Conservation (phyloP, 2,888 invertebrate species). For the Willowsia nigromaculata region DNA sequence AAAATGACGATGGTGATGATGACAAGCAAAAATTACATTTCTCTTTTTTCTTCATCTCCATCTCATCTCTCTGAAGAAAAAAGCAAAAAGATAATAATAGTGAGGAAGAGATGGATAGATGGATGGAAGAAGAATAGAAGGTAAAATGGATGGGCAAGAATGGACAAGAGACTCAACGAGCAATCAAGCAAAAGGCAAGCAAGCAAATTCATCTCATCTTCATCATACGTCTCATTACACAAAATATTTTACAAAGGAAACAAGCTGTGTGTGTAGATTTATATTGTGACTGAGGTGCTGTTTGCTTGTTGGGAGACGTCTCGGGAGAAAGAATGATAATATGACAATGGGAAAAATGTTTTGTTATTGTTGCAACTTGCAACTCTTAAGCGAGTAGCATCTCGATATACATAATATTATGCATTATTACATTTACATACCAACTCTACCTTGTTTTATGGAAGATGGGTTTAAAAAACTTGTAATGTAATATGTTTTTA, state of each 20-base stretch:
- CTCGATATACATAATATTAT: not conserved
- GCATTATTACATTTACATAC: not conserved
- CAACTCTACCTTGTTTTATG: not conserved
- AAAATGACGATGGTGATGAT: conserved; percentile 51
- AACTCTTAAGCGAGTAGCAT: conserved; percentile 10
- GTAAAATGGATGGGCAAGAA: conserved; percentile 43
- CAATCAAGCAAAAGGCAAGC: conserved; percentile 72
- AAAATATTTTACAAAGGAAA: conserved; percentile 36
- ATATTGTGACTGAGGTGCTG: conserved; percentile 18
- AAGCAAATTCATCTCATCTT: conserved; percentile 60
- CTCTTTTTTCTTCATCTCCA: conserved; percentile 32
- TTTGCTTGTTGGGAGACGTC: conserved; percentile 37
- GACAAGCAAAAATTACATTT: conserved; percentile 71
- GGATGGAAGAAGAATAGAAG: conserved; percentile 29
- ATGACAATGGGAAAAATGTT: conserved; percentile 48
- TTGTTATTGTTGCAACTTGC: conserved; percentile 33
- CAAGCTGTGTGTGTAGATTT: not conserved
- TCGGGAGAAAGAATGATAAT: conserved; percentile 29
- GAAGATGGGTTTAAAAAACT: not conserved
- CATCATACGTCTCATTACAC: conserved; percentile 49
- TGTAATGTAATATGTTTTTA: not conserved
- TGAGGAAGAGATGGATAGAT: conserved; percentile 36
- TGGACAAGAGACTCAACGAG: conserved; percentile 74
- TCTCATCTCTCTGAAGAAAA: conserved; percentile 15
- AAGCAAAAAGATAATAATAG: conserved; percentile 59